Percentiles rank a stretch among this genome's conserved stretches.
Evolutionary conservation across 2,113 vertebrate genomes (phyloP).

Genomic region (Chaenogobius annularis): DNA sequence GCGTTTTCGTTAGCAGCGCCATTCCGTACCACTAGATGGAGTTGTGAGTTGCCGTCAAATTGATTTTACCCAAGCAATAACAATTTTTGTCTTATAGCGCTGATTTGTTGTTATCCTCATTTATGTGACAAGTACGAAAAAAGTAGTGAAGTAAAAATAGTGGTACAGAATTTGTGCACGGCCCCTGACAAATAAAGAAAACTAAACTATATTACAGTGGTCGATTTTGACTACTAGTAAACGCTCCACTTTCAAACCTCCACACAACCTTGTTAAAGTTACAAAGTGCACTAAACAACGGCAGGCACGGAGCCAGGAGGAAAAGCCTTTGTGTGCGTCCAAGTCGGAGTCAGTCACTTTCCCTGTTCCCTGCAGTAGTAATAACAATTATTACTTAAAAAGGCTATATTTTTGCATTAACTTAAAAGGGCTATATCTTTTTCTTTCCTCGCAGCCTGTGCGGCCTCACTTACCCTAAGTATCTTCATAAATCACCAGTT

Average conservation of each 20-base stretch:
- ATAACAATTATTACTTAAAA: conserved; percentile 85
- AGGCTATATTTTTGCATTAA: conserved; percentile 84
- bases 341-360: conserved; percentile 51
- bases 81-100: neutral
- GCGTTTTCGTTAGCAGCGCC: neutral
- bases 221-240: neutral
- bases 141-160: too few species aligned
- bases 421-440: conserved; percentile 91
- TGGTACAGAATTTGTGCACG: too few species aligned
- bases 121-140: neutral
- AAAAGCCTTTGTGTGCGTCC: conserved; percentile 59
- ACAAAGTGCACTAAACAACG: conserved; percentile 41
- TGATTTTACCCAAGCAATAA: neutral
- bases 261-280: conserved; percentile 15
- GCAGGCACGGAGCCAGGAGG: conserved; percentile 36
- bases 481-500: conserved; percentile 95
- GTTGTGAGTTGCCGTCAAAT: neutral
- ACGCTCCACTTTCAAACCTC: neutral
- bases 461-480: conserved; percentile 97
- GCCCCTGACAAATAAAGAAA: too few species aligned
- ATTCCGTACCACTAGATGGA: too few species aligned
- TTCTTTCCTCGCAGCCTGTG: conserved; percentile 85
- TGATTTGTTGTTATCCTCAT: neutral
- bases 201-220: too few species aligned
- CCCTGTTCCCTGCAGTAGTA: conserved; percentile 61